Percentiles rank a stretch among this genome's conserved stretches.
Evolutionary conservation across 2,113 vertebrate genomes (phyloP).

Genomic region (Brachypteracias leptosomus): DNA sequence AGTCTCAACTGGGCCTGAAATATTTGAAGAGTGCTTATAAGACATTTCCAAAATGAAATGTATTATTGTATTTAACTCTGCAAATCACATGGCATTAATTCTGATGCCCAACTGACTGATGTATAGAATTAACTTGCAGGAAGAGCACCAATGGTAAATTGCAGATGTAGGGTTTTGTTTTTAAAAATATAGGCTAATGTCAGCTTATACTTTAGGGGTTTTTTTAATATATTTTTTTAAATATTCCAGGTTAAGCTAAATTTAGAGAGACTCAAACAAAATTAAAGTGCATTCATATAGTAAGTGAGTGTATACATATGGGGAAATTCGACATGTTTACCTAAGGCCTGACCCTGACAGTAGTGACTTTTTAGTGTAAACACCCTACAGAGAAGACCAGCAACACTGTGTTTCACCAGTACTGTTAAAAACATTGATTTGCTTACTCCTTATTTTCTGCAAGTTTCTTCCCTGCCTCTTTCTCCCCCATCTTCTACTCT

Average conservation of each 20-base stretch:
- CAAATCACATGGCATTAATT: neutral
- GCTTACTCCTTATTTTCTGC: neutral
- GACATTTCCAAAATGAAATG: neutral
- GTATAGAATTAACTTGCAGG: neutral
- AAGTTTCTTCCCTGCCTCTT: rapidly evolving
- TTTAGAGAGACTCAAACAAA: neutral
- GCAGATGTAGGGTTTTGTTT: neutral
- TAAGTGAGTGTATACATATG: neutral
- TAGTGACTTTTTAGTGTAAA: neutral
- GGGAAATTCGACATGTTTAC: neutral
- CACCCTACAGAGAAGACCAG: neutral
- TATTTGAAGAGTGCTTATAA: neutral
- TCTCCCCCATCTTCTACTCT: neutral
- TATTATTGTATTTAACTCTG: neutral
- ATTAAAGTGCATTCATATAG: neutral
- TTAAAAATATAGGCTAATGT: neutral
- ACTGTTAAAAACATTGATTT: neutral
- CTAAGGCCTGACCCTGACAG: neutral
- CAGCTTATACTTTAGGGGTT: neutral
- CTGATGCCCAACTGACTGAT: neutral
- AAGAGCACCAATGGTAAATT: neutral
- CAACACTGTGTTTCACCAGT: neutral
- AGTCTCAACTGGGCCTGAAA: neutral
- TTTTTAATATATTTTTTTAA: neutral
- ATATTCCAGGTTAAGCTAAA: neutral